phyloP scores from a whole-genome alignment of 1,140 invertebrate genomes.

The Drosophila bifasciata region DNA sequence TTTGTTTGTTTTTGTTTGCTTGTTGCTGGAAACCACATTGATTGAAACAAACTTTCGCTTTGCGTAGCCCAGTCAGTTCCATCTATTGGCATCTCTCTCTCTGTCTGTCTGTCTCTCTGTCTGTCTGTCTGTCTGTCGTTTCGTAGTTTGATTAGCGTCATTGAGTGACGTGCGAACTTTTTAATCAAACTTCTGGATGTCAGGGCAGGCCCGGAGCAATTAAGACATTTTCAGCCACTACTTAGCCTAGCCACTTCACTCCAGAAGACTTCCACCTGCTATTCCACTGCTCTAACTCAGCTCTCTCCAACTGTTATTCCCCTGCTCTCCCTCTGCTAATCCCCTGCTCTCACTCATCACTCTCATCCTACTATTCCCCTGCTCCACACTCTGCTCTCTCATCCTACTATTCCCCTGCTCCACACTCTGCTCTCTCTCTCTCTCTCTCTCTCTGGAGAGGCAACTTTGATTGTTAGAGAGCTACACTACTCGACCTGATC shows the following conservation, averaged over 20 bases:
- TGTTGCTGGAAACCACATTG: conserved; percentile 55
- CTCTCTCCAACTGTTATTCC: no score
- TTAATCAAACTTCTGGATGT: conserved; percentile 69
- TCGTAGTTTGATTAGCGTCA: conserved; percentile 65
- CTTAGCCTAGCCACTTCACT: no score
- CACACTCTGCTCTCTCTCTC: not conserved
- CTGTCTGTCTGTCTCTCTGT: not conserved
- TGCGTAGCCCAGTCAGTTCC: conserved; percentile 32
- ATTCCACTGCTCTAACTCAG: no score
- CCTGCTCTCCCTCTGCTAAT: not conserved
- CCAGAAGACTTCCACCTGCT: no score
- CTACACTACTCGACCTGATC: conserved; percentile 43
- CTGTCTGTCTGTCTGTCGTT: not conserved
- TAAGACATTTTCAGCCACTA: conserved; percentile 39
- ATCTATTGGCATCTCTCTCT: conserved; percentile 12
- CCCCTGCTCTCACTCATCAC: no score
- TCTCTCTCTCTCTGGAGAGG: not conserved
- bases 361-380: no score
- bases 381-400: no score
- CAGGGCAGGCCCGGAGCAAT: conserved; percentile 46
- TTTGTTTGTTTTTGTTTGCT: conserved; percentile 3
- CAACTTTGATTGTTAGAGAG: no score
- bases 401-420: no score
- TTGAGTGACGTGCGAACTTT: conserved; percentile 72
- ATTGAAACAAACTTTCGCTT: conserved; percentile 78